Evolutionary conservation across 2,797 vertebrate genomes (phyloP).

Genomic region (Apogon hyalosoma): DNA sequence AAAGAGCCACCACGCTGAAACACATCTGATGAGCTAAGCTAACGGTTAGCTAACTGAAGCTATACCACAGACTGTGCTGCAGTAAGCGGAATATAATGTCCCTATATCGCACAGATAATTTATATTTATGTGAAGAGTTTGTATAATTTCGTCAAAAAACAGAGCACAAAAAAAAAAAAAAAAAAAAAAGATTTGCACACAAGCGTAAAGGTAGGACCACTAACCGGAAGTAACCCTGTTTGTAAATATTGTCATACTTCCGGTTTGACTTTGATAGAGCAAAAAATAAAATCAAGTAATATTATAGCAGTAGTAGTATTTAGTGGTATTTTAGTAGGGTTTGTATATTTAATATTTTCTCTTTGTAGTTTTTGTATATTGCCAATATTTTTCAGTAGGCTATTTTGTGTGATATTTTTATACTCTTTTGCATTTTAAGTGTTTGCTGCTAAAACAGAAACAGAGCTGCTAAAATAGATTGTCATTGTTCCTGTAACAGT

Average conservation of each 20-base stretch:
- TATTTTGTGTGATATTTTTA: no score
- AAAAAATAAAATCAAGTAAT: no score
- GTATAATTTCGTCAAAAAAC: background rate
- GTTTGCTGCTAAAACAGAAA: no score
- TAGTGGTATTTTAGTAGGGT: no score
- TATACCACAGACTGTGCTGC: background rate
- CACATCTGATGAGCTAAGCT: slow-evolving; percentile 21
- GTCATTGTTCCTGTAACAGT: no score
- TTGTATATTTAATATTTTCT: no score
- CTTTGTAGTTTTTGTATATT: no score
- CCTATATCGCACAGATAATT: no score
- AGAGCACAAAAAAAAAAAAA: background rate
- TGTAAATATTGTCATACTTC: slow-evolving; percentile 66
- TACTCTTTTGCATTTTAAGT: no score
- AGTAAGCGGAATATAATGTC: background rate
- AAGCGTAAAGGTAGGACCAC: background rate
- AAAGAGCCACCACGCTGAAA: slow-evolving; percentile 20
- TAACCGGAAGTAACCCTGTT: slow-evolving; percentile 30
- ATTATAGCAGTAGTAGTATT: no score
- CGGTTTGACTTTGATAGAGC: background rate
- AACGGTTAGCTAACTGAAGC: slow-evolving; percentile 28
- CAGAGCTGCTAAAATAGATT: no score
- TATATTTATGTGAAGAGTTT: rapidly evolving
- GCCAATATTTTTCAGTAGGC: no score
- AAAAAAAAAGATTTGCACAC: background rate